phyloP scores from a whole-genome alignment of 2,888 invertebrate species.

The Acanthosepion pharaonis region DNA sequence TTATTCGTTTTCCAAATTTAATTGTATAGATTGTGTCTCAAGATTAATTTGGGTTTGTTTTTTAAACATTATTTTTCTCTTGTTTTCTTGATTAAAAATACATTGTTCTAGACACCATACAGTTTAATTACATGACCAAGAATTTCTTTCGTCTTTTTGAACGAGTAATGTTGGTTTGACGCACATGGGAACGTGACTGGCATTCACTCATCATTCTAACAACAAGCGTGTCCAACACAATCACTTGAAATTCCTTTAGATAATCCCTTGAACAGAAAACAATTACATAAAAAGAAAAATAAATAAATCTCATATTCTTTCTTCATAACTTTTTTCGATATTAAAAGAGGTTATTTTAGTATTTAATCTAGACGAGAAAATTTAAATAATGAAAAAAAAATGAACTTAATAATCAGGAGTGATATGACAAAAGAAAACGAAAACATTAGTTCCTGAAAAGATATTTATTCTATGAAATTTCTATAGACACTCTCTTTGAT shows the following conservation, averaged over 20 bases:
- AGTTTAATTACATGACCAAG: background rate
- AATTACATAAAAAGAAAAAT: background rate
- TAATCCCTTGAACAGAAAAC: background rate
- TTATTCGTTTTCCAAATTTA: too few relatives aligned
- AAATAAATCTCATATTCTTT: background rate
- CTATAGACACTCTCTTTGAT: too few relatives aligned
- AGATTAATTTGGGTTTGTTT: background rate
- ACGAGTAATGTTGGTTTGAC: background rate
- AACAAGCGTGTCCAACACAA: background rate
- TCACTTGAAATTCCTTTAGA: background rate
- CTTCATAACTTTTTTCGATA: background rate
- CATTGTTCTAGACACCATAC: background rate
- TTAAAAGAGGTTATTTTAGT: background rate
- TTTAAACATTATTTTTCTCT: background rate
- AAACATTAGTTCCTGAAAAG: too few relatives aligned
- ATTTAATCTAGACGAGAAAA: background rate
- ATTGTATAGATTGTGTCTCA: too few relatives aligned
- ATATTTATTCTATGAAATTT: too few relatives aligned
- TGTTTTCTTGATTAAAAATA: background rate
- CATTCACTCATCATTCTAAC: background rate
- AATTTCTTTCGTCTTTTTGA: background rate
- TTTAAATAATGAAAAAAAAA: too few relatives aligned
- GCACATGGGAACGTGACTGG: background rate
- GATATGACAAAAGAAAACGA: too few relatives aligned
- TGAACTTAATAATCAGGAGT: too few relatives aligned